Evolutionary conservation across 2,888 invertebrate genomes (phyloP), one percentile per base, ranked within the genome.

Genomic region (Dinocampus coccinellae): DNA sequence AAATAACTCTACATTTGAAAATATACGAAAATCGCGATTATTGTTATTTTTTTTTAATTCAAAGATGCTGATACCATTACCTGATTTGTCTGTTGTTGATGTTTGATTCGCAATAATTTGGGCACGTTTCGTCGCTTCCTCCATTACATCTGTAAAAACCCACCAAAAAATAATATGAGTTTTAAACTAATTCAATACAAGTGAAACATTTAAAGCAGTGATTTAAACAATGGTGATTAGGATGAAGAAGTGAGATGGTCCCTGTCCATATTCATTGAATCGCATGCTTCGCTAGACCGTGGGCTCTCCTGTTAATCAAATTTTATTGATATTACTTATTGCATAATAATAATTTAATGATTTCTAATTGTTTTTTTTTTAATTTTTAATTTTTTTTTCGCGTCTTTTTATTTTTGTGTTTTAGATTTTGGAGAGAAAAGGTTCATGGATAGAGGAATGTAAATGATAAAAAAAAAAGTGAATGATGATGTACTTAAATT

Each of bases 221-320:
- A 87, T 81, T 82, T 79, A 47, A 72, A 67, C 62, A 84, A 87
- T 86, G 85, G 83, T 85, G 83, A 86, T 86, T 86, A 85, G 70
- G 82, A 87, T 87, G 85, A 85, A 83, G 55, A 86, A 85, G 85
- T 87, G 86, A 84, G 72, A 70, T 82, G 73, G 80, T 87, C 84
- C 85, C 87, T 87, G 87, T 47, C 84, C 85, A 85, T 83, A 84
- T 80, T 85, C 84, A 84, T 86, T 83, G 83, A 82, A 81, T 85
- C 87, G 53, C 66, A 87, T 87, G 87, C 87, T 83, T 86, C 86
- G 80, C 83, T 85, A 87, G 83, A 79, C 77, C 82, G 83, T 83
- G 79, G 65, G 84, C 78, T 79, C 61, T 83, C 87, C 86, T 86
- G 86, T 87, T 86, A 86, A 87, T 83, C 83, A 72, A 86, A 84